Conservation (phyloP, 2,888 invertebrate genomes). For the Xestoiulus laeticollis region DNA sequence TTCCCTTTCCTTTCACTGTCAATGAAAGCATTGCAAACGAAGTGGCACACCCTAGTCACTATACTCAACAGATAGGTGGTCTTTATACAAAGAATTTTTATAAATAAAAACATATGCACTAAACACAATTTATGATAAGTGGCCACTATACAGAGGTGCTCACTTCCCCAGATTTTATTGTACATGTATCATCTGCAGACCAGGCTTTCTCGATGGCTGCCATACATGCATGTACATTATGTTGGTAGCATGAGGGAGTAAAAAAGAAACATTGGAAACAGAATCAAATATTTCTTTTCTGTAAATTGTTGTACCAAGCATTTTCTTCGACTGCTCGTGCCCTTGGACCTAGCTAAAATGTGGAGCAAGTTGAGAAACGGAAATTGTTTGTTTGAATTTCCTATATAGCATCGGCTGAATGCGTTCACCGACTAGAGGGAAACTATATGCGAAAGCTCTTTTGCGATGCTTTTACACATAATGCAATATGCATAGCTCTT, state of each 20-base stretch:
- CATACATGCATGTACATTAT: no score
- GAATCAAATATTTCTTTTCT: neutral
- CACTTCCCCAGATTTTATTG: no score
- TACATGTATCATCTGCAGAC: neutral
- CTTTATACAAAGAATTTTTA: no score
- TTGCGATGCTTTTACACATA: conserved; percentile 39
- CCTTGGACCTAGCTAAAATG: neutral
- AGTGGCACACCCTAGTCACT: no score
- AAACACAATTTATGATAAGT: no score
- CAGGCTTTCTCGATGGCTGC: neutral
- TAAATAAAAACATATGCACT: no score
- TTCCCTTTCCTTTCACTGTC: no score
- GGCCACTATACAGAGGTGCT: no score
- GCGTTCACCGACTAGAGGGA: neutral
- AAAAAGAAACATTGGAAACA: neutral
- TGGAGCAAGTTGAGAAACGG: neutral
- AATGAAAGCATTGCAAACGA: no score
- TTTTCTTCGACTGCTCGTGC: neutral
- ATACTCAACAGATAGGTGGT: no score
- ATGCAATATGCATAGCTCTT: neutral
- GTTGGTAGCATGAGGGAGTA: neutral
- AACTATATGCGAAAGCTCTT: conserved; percentile 16
- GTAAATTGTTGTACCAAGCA: neutral
- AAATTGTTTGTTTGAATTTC: conserved; percentile 31
- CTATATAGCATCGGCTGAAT: neutral